Percentiles rank a stretch among this genome's conserved stretches.
phyloP scores from a whole-genome alignment of 2,113 vertebrate species.

The Coptodon rendalli region DNA sequence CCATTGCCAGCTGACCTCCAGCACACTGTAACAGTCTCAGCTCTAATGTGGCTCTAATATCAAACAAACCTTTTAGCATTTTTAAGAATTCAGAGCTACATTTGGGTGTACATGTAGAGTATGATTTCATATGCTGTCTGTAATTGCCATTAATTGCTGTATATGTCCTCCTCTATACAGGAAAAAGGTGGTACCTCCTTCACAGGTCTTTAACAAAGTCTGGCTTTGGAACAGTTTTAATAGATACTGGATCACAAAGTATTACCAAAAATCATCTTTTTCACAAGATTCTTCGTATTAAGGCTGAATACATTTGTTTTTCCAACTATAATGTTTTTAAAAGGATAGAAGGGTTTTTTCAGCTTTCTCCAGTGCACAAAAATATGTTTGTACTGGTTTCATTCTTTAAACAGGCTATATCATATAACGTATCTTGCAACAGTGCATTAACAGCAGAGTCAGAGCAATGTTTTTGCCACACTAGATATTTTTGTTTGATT shows the following conservation, averaged over 20 bases:
- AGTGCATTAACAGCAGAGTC: not conserved
- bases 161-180: slow-evolving; percentile 48
- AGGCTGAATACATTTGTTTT: not conserved
- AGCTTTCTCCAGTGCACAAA: not conserved
- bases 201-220: slow-evolving; percentile 71
- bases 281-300: not conserved
- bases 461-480: not conserved
- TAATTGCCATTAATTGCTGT: slow-evolving; percentile 48
- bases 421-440: not conserved
- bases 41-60: slow-evolving; percentile 32
- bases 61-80: not conserved
- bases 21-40: slow-evolving; percentile 8
- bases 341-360: not conserved
- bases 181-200: slow-evolving; percentile 69
- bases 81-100: slow-evolving; percentile 32
- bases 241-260: not conserved
- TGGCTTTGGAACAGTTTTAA: slow-evolving; percentile 45
- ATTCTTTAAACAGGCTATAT: not conserved
- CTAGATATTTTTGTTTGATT: not conserved
- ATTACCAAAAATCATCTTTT: not conserved
- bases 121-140: slow-evolving; percentile 22
- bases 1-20: slow-evolving; percentile 30
- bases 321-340: not conserved
- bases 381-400: not conserved
- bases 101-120: slow-evolving; percentile 43